Evolutionary conservation across 2,797 vertebrate species (phyloP), one percentile per base, ranked within the genome.

Genomic region (Coilia nasus): DNA sequence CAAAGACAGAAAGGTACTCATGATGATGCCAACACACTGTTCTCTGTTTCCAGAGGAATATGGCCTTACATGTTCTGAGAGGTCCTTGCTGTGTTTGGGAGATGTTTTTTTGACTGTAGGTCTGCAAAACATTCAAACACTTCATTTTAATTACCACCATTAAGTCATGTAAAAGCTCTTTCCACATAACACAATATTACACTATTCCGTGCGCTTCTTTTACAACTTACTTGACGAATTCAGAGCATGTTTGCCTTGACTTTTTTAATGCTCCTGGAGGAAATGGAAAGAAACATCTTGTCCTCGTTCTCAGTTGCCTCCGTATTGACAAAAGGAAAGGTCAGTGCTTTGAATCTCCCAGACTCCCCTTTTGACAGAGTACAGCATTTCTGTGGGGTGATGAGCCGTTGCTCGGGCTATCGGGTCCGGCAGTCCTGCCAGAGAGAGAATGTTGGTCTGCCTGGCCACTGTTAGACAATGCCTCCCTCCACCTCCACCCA

Each of bases 321-420:
- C 46, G 64, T 85, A 86, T 62, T 9, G 85, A 84, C 71, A 21
- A 80, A 81, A 75, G 62, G 83, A 87, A 87, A 90, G 86, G 90
- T 89, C 84, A 87, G 64, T 19, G 35, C 21, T 86, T 78, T 88
- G 25, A 86, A 19, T 85, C 83, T 28, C 44, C 67, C 81, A 44
- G 56, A 21, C 21, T 78, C 35, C 71, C 23, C 82, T 75, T 83
- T 25, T 59, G 23, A 84, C 57, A 44, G 59, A 71, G 56, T 12
- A 28, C 59, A 75, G n/a, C 83, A 83, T 88, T 86, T 59, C 85
- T 83, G 81, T 83, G 87, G 81, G 35, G 85, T 47, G 57, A 75
- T 83, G 57, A 60, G 47, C n/a, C 28, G 56, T 83, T 84, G 83
- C 87, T 83, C 23, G 44, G 85, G 80, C 78, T 35, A 54, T 59